Evolutionary conservation across 2,113 vertebrate species (phyloP).

Genomic region (Cettia cetti): DNA sequence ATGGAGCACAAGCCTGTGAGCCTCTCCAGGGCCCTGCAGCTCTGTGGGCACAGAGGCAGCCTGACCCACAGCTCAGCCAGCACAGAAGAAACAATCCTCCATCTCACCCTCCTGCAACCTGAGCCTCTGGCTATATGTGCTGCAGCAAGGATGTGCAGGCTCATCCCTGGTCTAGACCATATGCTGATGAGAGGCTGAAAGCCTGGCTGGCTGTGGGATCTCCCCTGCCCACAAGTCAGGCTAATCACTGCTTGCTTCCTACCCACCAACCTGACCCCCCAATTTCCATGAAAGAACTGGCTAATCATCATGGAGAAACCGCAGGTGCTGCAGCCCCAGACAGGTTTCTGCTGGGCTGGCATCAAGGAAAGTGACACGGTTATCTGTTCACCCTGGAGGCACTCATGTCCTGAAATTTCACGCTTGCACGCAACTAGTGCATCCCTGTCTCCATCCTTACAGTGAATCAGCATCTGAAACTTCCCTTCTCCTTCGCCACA

Average conservation of each 20-base stretch:
- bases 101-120: neutral
- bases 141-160: neutral
- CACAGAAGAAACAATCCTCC: neutral
- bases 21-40: neutral
- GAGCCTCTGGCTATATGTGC: neutral
- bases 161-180: neutral
- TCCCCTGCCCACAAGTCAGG: neutral
- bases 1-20: neutral
- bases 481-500: neutral
- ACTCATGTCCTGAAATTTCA: neutral
- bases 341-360: neutral
- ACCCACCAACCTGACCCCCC: neutral
- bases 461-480: neutral
- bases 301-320: neutral
- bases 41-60: neutral
- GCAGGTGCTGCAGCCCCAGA: neutral
- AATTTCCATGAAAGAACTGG: neutral
- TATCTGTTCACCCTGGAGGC: neutral
- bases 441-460: accelerated
- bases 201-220: neutral
- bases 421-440: neutral
- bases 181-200: neutral
- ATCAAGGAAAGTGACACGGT: accelerated
- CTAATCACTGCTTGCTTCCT: neutral
- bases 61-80: neutral